These are phyloP conservation scores for Brachypalpus laphriformis DNA, from an alignment of 2,888 invertebrate species.

Conservation along the genomic window DNA sequence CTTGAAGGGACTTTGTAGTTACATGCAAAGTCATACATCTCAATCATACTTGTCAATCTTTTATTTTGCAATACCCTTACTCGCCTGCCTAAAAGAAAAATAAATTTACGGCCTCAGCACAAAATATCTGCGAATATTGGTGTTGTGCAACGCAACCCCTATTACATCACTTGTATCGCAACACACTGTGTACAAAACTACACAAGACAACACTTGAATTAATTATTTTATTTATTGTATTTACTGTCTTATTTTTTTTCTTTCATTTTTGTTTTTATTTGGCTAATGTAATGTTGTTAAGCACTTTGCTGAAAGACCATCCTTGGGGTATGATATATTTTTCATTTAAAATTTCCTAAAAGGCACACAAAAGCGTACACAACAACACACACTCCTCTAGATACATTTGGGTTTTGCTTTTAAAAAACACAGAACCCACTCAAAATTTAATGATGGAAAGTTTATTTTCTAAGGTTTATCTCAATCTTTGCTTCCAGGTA, in stretches of 20 bases:
- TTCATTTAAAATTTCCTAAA: slow-evolving; percentile 58
- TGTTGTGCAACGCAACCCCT: no score
- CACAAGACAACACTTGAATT: slow-evolving; percentile 47
- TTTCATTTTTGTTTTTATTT: slow-evolving; percentile 57
- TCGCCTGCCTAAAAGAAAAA: no score
- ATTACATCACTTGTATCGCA: not conserved
- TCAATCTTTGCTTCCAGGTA: slow-evolving; percentile 73
- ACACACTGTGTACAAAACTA: not conserved
- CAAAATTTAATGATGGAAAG: slow-evolving; percentile 72
- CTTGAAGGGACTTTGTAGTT: no score
- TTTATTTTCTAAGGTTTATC: slow-evolving; percentile 73
- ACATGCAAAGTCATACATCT: no score
- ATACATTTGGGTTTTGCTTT: slow-evolving; percentile 21
- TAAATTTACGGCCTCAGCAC: no score
- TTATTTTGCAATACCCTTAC: no score
- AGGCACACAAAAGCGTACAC: slow-evolving; percentile 18
- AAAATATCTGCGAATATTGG: no score
- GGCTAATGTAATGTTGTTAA: slow-evolving; percentile 63
- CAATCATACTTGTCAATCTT: no score
- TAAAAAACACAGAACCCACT: slow-evolving; percentile 59
- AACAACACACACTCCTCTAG: not conserved
- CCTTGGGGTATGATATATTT: slow-evolving; percentile 63
- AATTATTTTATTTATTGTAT: slow-evolving; percentile 72
- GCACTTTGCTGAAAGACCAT: slow-evolving; percentile 57
- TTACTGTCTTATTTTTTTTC: slow-evolving; percentile 57